Percentiles rank a stretch among this genome's conserved stretches.
Conservation (phyloP, 2,113 vertebrate species). For the Ardeotis arabs region DNA sequence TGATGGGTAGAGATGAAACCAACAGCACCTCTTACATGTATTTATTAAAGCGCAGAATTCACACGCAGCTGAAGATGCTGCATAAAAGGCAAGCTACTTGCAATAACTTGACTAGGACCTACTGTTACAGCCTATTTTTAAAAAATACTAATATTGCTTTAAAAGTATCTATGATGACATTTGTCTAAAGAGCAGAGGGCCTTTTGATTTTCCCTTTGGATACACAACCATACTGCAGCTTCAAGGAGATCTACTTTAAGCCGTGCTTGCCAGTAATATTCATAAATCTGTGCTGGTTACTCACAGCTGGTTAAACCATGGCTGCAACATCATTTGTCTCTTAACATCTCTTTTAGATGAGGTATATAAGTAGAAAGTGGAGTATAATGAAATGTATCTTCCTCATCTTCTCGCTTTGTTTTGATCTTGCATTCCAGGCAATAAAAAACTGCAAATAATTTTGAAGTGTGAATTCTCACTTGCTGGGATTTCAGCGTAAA, state of each 20-base stretch:
- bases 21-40: background rate
- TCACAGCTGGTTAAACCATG: background rate
- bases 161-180: background rate
- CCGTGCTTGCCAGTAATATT: background rate
- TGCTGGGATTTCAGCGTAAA: background rate
- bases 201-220: background rate
- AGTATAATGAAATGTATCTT: background rate
- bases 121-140: background rate
- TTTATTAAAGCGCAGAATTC: background rate
- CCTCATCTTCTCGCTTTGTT: slow-evolving; percentile 8
- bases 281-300: background rate
- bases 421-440: slow-evolving; percentile 18
- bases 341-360: slow-evolving; percentile 9
- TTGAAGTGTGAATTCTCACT: background rate
- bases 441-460: background rate
- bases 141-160: background rate
- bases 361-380: background rate
- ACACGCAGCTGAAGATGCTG: background rate
- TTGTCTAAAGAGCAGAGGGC: background rate
- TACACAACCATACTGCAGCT: background rate
- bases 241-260: background rate
- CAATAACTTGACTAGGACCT: background rate
- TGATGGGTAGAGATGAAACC: background rate
- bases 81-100: background rate
- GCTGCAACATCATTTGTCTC: background rate